These are phyloP conservation scores for Sesamia inferens DNA, from an alignment of 2,888 invertebrate species.

Conservation along the genomic window DNA sequence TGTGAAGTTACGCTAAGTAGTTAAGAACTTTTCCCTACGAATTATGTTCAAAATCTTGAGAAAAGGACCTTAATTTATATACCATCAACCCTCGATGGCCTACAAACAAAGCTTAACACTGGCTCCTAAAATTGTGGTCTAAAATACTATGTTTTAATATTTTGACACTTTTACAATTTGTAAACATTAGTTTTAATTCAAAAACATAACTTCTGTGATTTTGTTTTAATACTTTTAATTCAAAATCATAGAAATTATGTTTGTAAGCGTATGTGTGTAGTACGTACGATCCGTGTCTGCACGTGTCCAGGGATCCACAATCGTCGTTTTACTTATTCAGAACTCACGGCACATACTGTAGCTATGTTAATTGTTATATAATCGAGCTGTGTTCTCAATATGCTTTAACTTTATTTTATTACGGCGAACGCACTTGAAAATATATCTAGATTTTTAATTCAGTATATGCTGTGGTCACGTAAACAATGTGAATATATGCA, in stretches of 20 bases:
- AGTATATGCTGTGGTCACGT: constrained; percentile 12
- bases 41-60: constrained; percentile 6
- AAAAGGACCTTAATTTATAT: not conserved
- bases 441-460: constrained; percentile 24
- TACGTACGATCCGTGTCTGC: not conserved
- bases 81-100: constrained; percentile 25
- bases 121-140: constrained; percentile 32
- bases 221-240: too few species aligned
- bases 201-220: not conserved
- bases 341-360: not conserved
- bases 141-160: constrained; percentile 28
- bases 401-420: constrained; percentile 54
- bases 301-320: not conserved
- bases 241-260: not conserved
- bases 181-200: not conserved
- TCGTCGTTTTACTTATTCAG: constrained; percentile 1
- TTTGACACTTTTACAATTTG: constrained; percentile 31
- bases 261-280: constrained; percentile 7
- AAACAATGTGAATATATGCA: not conserved
- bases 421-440: constrained; percentile 37
- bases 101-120: constrained; percentile 29
- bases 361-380: constrained; percentile 36
- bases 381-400: constrained; percentile 52
- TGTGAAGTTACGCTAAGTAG: not conserved
- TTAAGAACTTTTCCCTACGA: not conserved